Evolutionary conservation across 2,113 vertebrate species (phyloP), one percentile per base, ranked within the genome.

Genomic region (Lasiurus cinereus): DNA sequence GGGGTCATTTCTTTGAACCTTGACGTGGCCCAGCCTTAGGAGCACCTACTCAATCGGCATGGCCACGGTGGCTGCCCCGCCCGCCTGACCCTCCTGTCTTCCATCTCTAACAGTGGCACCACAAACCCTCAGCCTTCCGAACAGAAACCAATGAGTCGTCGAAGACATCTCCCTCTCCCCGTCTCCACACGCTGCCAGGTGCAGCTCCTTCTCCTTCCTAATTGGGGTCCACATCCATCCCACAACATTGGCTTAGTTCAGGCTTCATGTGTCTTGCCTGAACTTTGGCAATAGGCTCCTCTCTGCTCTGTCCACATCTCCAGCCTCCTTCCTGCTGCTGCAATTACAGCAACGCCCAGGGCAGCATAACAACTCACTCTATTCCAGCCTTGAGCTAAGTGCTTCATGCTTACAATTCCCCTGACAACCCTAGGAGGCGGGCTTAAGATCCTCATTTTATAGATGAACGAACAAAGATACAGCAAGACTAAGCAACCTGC

Each of bases 381-480:
- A 27, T n/a, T 36, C 66, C 16, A 5, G 14, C 79, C 39, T 64
- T 8, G 39, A 86, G 67, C 36, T 27, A 31, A 62, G 27, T 15
- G 9, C 88, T 87, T 86, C 52, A 15, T 8, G 22, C 36, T 87
- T 54, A 8, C 10, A 72, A 64, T 16, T 79, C 69, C 31, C 50
- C 64, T 73, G 33, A 77, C 13, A 52, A 59, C 4, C 31, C 11
- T 33, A 22, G 6, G 43, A 29, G 16, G 13, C 54, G 31, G 52
- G 59, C 39, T 83, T 59, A 86, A 94, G 79, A 67, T 70, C 13
- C 66, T 22, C 18, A 24, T 70, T 77, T 84, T 29, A 39, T 19
- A 72, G 66, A 82, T 89, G 16, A 95, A 52, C 64, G 52, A 88
- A 70, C 70, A 31, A 79, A 83, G 27, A 80, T 52, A 80, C 66